Evolutionary conservation across 2,797 vertebrate species (phyloP), one percentile per base, ranked within the genome.

Genomic region (Phrynocephalus vlangalii): DNA sequence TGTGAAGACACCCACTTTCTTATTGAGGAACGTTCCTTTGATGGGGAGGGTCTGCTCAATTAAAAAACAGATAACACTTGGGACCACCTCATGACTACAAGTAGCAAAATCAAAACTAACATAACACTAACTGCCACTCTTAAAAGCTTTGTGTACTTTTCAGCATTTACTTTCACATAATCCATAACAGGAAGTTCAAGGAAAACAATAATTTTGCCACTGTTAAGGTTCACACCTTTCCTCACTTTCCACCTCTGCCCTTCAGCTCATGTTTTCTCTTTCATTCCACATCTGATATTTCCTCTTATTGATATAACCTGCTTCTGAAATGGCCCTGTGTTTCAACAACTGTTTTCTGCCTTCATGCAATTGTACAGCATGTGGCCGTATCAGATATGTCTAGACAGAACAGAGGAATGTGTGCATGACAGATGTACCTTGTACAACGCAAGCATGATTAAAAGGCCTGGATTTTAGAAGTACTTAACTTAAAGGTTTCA

Each of bases 301-400:
- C 2, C 6, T 33, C 30, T 44, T 44, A 28, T 76, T 91, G 50
- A 81, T 67, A 60, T 79, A 82, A 26, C 52, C 5, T 52, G 18
- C 28, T 85, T 87, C 3, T 44, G 73, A 90, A 87, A 89, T 6
- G 5, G 18, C 79, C 30, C 2, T 0, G 0, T 0, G 0, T 77
- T 88, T 92, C 72, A 88, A 77, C 89, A 87, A 60, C 20, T 30
- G n/a, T 79, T 86, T 84, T 79, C 81, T 86, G 44, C 83, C 76
- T 83, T 79, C 52, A 87, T 75, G 50, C 77, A 22, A 83, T 28
- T 60, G 63, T 87, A 79, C 70, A 82, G 30, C 91, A n/a, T 63
- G 63, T 84, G 38, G 78, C 22, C 1, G 22, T 24, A 71, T 9
- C 24, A 87, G 15, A 1, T 88, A 82, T 28, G 24, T 83, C 87